Percentiles rank a stretch among this genome's conserved stretches.
phyloP scores from a whole-genome alignment of 2,888 invertebrate genomes.

The Corythucha ciliata region DNA sequence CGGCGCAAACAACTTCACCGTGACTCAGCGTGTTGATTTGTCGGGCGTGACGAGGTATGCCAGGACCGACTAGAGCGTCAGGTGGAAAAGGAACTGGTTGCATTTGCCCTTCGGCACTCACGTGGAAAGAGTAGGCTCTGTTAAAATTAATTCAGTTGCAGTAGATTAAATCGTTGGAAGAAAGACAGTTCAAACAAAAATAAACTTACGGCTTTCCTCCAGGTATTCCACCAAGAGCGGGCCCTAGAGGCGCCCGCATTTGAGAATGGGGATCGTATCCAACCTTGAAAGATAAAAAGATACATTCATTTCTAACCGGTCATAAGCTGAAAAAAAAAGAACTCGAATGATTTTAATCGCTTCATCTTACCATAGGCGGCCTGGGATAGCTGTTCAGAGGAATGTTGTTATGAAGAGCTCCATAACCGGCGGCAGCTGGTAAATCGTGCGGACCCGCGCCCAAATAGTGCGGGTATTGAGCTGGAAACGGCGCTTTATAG shows the following conservation, averaged over 20 bases:
- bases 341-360: too few species aligned
- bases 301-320: neutral
- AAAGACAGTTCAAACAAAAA: slow-evolving; percentile 5
- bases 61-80: slow-evolving; percentile 85
- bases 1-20: slow-evolving; percentile 95
- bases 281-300: slow-evolving; percentile 42
- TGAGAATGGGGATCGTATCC: slow-evolving; percentile 58
- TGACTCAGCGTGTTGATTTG: slow-evolving; percentile 88
- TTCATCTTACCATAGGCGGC: slow-evolving; percentile 46
- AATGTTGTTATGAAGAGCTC: slow-evolving; percentile 54
- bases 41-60: slow-evolving; percentile 84
- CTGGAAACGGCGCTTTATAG: slow-evolving; percentile 25
- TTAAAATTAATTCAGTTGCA: slow-evolving; percentile 40
- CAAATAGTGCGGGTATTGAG: slow-evolving; percentile 55
- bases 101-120: slow-evolving; percentile 78
- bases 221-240: slow-evolving; percentile 48
- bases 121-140: slow-evolving; percentile 91
- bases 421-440: slow-evolving; percentile 48
- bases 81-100: slow-evolving; percentile 91
- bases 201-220: slow-evolving; percentile 77
- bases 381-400: slow-evolving; percentile 57
- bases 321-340: neutral
- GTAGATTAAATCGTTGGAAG: neutral
- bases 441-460: slow-evolving; percentile 53
- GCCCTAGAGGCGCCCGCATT: slow-evolving; percentile 56